Percentiles rank a stretch among this genome's conserved stretches.
Evolutionary conservation across 2,888 invertebrate species (phyloP).

Genomic region (Sycophila texana): DNA sequence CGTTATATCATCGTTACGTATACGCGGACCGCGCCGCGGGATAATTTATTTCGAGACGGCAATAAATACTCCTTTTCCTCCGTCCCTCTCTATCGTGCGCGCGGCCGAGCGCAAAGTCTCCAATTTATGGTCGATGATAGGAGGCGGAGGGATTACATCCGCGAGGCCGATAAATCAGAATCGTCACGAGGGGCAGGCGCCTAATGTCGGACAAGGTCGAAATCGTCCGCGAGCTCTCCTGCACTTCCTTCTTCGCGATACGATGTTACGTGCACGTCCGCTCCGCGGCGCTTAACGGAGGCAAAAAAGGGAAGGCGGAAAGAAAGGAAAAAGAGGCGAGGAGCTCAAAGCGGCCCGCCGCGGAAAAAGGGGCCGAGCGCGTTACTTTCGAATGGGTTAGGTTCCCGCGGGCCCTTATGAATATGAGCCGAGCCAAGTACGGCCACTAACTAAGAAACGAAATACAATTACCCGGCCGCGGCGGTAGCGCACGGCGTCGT

Average conservation of each 20-base stretch:
- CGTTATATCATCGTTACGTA: too few species aligned
- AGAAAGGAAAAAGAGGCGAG: too few species aligned
- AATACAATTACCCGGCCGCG: conserved; percentile 44
- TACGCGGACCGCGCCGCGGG: too few species aligned
- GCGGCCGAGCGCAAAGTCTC: too few species aligned
- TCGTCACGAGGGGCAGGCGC: neutral
- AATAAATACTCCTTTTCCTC: too few species aligned
- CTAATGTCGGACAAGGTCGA: too few species aligned
- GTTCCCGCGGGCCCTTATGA: conserved; percentile 24
- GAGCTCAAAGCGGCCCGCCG: conserved; percentile 12
- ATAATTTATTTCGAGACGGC: too few species aligned
- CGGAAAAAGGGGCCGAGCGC: neutral
- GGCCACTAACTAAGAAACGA: conserved; percentile 24
- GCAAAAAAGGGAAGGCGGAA: neutral
- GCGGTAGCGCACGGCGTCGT: conserved; percentile 6
- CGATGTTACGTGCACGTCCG: too few species aligned
- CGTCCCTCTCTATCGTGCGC: too few species aligned
- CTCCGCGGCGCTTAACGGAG: neutral
- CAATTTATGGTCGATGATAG: too few species aligned
- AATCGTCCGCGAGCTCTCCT: too few species aligned
- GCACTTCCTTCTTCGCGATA: too few species aligned
- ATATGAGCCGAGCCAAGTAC: conserved; percentile 38
- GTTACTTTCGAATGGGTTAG: conserved; percentile 10
- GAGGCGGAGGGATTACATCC: neutral
- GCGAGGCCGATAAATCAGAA: conserved; percentile 4